Conservation (phyloP, 2,888 invertebrate genomes). For the Ochropacha duplaris region DNA sequence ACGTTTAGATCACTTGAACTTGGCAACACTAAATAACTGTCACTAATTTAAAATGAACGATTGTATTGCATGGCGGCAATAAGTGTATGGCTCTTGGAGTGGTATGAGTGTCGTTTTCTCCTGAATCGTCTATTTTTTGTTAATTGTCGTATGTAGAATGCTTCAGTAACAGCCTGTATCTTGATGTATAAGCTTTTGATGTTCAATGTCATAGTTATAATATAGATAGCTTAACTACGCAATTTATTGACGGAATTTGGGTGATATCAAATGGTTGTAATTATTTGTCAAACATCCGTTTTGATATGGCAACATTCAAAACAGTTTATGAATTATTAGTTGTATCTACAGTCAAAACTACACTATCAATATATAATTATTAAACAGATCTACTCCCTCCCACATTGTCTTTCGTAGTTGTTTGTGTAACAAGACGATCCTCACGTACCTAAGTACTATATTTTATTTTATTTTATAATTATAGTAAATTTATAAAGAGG, state of each 20-base stretch:
- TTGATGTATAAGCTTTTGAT: slow-evolving; percentile 68
- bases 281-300: background rate
- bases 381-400: background rate
- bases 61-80: slow-evolving; percentile 48
- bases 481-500: slow-evolving; percentile 79
- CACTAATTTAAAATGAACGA: slow-evolving; percentile 73
- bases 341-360: background rate
- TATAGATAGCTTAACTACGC: slow-evolving; percentile 60
- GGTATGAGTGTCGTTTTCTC: slow-evolving; percentile 75
- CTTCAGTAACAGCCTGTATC: slow-evolving; percentile 43
- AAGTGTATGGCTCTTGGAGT: slow-evolving; percentile 62
- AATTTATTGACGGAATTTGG: slow-evolving; percentile 73
- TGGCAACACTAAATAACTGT: slow-evolving; percentile 61
- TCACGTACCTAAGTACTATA: slow-evolving; percentile 25
- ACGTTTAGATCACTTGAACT: slow-evolving; percentile 48
- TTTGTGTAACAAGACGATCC: background rate
- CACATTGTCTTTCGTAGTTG: background rate
- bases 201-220: slow-evolving; percentile 72
- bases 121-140: slow-evolving; percentile 49
- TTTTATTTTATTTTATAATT: slow-evolving; percentile 35
- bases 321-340: background rate
- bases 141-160: slow-evolving; percentile 39
- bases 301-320: background rate
- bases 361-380: background rate
- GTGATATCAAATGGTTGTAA: slow-evolving; percentile 76